A percentile compares a stretch with the other conserved stretches of the same genome.
These are phyloP conservation scores for Hirundo rustica DNA, from an alignment of 2,797 vertebrate genomes.

Conservation along the genomic window DNA sequence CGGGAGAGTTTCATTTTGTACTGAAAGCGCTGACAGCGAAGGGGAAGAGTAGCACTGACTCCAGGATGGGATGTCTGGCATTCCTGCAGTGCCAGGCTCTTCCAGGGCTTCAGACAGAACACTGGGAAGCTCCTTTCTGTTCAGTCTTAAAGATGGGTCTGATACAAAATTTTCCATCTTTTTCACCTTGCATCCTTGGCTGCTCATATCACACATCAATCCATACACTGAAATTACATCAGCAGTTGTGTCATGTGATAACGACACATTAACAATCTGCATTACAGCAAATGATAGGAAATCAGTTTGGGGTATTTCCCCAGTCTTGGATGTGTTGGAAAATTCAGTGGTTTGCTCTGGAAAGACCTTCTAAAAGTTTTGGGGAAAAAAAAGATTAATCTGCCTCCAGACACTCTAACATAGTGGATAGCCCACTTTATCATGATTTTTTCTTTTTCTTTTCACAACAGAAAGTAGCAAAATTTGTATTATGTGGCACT, in stretches of 20 bases:
- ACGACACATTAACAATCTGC: neutral
- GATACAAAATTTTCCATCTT: neutral
- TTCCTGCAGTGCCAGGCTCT: neutral
- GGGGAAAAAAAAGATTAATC: neutral
- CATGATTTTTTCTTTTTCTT: neutral
- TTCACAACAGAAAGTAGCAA: neutral
- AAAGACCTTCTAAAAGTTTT: neutral
- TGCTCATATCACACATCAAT: rapidly evolving
- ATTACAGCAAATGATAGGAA: neutral
- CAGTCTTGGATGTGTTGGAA: neutral
- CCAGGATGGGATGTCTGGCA: neutral
- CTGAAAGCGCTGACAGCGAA: neutral
- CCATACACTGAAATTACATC: neutral
- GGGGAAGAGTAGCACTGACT: neutral
- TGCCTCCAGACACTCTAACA: neutral
- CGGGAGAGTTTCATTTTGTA: neutral
- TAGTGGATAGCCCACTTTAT: neutral
- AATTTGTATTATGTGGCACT: neutral
- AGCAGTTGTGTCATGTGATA: rapidly evolving
- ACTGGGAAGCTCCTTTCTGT: neutral
- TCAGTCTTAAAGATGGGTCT: neutral
- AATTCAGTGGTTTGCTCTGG: neutral
- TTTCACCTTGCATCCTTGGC: neutral
- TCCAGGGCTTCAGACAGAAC: neutral
- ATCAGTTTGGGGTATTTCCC: neutral